Percentiles rank a stretch among this genome's conserved stretches.
Conservation (phyloP, 1,140 invertebrate genomes). For the Mactra quadrangularis region DNA sequence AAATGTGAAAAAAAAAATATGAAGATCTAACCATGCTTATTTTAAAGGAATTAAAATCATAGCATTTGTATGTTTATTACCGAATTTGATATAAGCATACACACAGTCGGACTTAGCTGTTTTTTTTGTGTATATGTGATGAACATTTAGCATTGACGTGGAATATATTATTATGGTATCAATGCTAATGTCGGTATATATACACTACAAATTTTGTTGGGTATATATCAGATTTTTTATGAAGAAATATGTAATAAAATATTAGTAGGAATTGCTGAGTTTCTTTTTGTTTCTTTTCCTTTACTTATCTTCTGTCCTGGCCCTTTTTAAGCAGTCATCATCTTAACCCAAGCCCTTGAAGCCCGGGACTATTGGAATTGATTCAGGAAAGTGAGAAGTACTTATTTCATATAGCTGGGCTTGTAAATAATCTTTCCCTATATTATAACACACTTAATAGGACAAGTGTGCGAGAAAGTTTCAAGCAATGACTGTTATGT, state of each 20-base stretch:
- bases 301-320: too few species aligned
- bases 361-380: too few species aligned
- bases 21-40: neutral
- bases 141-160: constrained; percentile 29
- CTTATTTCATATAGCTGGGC: too few species aligned
- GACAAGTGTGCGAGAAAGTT: too few species aligned
- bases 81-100: constrained; percentile 24
- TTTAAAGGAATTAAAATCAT: neutral
- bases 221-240: constrained; percentile 63
- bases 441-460: too few species aligned
- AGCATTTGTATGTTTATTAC: neutral
- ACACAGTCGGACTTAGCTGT: constrained; percentile 23
- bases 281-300: constrained; percentile 2
- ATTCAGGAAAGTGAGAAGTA: too few species aligned
- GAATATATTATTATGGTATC: constrained; percentile 38
- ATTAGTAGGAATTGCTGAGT: constrained; percentile 50
- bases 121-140: constrained; percentile 51
- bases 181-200: constrained; percentile 52
- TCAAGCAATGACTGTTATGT: too few species aligned
- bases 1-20: too few species aligned
- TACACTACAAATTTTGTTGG: constrained; percentile 44
- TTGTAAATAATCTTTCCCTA: too few species aligned
- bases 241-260: constrained; percentile 64
- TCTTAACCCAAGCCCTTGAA: too few species aligned
- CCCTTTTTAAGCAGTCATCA: too few species aligned